Evolutionary conservation across 1,140 invertebrate genomes (phyloP), one percentile per base, ranked within the genome.

Genomic region (Pseudobourletiella spinata): DNA sequence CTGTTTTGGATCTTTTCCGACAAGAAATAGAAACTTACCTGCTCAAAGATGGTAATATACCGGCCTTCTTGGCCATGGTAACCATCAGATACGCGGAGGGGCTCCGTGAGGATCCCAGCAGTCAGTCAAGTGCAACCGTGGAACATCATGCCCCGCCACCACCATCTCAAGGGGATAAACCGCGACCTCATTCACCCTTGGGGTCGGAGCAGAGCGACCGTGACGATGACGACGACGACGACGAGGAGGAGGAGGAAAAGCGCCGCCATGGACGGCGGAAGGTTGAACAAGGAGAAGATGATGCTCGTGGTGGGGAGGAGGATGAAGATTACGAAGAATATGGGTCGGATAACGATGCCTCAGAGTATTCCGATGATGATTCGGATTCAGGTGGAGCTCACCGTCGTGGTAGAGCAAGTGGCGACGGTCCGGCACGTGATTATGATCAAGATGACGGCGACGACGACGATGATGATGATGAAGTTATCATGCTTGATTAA

Each of bases 11-110:
- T 28, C 44, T 59, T 29, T 69, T 69, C 30, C 26, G 64, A 29
- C 63, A 66, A 32, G 67, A 69, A 51, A 66, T 69, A 35, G 67
- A 69, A 1, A 20, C 59, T 3, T 69, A 64, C 50, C 44, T 69
- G 3, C 42, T 65, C 26, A 24, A 52, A 39, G 59, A 35, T 48
- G 61, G 59, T 16, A 61, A 65, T 4, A 65, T 69, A n/a, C 67
- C 67, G 6, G 50, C 39, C 14, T 69, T 69, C 43, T 15, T 69
- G 1, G 57, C 67, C 8, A 54, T 61, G n/a, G 60, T 69, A 0
- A 69, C 67, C 16, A 59, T 69, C 11, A 57, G 55, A 0, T 69
- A 66, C 32, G 25, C 59, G 20, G 61, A 69, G 35, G 46, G 30
- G 46, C 22, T 59, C 18, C 30, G 2, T 43, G 25, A 57, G 22